phyloP scores from a whole-genome alignment of 37 sponge, comb jelly and placozoan genomes.

The Beroe ovata region DNA sequence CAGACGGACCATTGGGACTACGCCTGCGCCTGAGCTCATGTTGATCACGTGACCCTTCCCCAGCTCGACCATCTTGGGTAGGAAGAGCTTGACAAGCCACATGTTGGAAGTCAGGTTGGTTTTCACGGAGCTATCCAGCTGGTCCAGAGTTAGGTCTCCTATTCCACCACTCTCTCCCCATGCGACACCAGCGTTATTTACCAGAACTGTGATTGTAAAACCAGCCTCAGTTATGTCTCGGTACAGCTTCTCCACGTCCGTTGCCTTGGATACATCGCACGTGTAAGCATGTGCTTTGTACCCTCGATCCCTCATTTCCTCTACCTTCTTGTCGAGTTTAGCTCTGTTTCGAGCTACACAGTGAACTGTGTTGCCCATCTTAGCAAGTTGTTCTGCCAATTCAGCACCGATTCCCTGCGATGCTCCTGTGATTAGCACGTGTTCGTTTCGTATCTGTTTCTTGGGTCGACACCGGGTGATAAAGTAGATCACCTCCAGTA shows the following conservation, averaged over 20 bases:
- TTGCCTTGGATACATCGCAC: not conserved
- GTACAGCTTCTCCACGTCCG: not conserved
- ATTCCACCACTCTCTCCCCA: not conserved
- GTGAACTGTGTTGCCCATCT: conserved; percentile 27
- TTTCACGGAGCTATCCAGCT: not conserved
- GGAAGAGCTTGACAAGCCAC: conserved; percentile 1
- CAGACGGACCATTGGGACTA: not conserved
- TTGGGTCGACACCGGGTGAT: not conserved
- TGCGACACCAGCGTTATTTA: conserved; percentile 9
- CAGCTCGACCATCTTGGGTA: not conserved
- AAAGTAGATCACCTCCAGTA: conserved; percentile 11
- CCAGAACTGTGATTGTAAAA: not conserved
- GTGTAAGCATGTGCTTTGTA: not conserved
- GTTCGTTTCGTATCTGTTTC: not conserved
- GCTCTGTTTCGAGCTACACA: not conserved
- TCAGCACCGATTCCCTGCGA: conserved; percentile 10
- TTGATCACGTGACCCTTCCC: not conserved
- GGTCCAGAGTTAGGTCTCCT: not conserved
- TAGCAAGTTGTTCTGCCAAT: not conserved
- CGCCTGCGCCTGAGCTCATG: not conserved
- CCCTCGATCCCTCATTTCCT: not conserved
- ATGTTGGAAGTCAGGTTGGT: not conserved
- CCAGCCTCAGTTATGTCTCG: not conserved
- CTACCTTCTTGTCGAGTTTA: not conserved
- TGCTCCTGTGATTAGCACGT: conserved; percentile 16